phyloP scores from a whole-genome alignment of 2,113 vertebrate genomes.

The Zosterops japonicus region DNA sequence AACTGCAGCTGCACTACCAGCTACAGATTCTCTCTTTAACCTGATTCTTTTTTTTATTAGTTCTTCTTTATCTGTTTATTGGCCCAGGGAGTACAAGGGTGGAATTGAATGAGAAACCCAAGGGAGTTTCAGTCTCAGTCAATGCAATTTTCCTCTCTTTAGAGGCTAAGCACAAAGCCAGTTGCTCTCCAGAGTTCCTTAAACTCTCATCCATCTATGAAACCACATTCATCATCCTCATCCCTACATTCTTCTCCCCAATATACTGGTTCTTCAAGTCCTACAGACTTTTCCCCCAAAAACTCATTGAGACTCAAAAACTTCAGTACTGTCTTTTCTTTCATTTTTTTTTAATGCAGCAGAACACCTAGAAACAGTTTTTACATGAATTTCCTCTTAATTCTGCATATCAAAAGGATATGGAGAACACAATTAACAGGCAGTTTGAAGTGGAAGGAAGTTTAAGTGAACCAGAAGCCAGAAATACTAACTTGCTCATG shows the following conservation, averaged over 20 bases:
- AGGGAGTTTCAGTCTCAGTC: slow-evolving; percentile 15
- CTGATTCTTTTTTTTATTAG: slow-evolving; percentile 30
- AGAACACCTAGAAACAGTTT: neutral
- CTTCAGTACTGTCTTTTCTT: neutral
- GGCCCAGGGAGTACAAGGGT: slow-evolving; percentile 6
- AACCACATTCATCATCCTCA: neutral
- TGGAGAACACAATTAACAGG: neutral
- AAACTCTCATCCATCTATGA: neutral
- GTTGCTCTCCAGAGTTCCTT: slow-evolving; percentile 29
- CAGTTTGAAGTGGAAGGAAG: neutral
- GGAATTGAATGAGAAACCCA: slow-evolving; percentile 45
- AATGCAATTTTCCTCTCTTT: slow-evolving; percentile 38
- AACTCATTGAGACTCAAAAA: neutral
- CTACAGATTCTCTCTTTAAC: slow-evolving; percentile 28
- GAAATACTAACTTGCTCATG: neutral
- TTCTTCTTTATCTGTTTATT: slow-evolving; percentile 53
- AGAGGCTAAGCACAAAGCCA: slow-evolving; percentile 29
- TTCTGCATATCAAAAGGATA: neutral
- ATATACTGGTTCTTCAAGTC: neutral
- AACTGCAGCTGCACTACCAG: neutral
- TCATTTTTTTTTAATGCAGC: neutral
- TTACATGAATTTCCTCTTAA: neutral
- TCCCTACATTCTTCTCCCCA: neutral
- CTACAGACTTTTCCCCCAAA: neutral
- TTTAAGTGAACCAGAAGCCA: neutral